A percentile compares a stretch with the other conserved stretches of the same genome.
These are phyloP conservation scores for Cairina moschata DNA, from an alignment of 2,113 vertebrate genomes.

Conservation along the genomic window DNA sequence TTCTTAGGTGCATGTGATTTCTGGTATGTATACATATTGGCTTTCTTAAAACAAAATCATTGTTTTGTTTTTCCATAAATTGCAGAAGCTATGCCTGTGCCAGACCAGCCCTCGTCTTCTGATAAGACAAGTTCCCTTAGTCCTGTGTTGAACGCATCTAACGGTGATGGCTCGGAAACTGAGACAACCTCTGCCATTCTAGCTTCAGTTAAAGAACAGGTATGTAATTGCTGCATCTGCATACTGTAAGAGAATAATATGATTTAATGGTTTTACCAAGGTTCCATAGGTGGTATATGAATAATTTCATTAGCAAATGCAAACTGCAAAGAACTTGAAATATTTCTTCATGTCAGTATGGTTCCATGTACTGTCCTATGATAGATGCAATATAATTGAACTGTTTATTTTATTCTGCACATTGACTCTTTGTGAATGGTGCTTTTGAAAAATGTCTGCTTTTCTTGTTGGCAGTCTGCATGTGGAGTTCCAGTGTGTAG, in stretches of 20 bases:
- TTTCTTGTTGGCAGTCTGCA: not conserved
- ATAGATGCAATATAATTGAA: not conserved
- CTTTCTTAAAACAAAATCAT: not conserved
- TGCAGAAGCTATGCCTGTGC: conserved; percentile 95
- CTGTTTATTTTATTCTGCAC: not conserved
- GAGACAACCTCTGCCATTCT: conserved; percentile 97
- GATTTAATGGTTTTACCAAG: not conserved
- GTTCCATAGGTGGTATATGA: not conserved
- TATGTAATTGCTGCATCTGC: conserved; percentile 51
- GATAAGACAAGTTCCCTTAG: conserved; percentile 92
- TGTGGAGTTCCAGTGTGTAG: not conserved
- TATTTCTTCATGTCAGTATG: not conserved
- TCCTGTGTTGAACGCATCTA: conserved; percentile 90
- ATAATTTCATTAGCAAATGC: not conserved
- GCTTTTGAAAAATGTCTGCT: not conserved
- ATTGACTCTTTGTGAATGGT: not conserved
- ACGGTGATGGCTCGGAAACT: conserved; percentile 91
- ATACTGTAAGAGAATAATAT: not conserved
- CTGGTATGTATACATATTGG: not conserved
- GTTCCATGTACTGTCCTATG: not conserved
- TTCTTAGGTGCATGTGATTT: not conserved
- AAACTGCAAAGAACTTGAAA: not conserved
- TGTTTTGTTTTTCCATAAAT: conserved; percentile 23
- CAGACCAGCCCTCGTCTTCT: conserved; percentile 92
- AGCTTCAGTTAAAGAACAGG: conserved; percentile 98